A percentile compares a stretch with the other conserved stretches of the same genome.
phyloP scores from a whole-genome alignment of 1,140 invertebrate species.

The Drosophila cardini region DNA sequence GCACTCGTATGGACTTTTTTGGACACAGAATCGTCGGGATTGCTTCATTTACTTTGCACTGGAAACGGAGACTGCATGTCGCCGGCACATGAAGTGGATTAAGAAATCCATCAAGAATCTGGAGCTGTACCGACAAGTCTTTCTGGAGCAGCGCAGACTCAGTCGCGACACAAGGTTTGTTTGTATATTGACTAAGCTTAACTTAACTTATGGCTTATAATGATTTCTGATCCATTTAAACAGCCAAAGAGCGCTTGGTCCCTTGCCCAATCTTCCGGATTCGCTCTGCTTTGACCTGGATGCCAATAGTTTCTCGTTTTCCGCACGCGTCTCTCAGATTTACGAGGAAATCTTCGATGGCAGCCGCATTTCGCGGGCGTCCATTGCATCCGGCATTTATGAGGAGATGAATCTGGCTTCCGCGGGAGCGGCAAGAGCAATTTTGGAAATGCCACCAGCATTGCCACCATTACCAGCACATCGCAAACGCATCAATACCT shows the following conservation, averaged over 20 bases:
- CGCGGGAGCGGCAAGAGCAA: slow-evolving; percentile 6
- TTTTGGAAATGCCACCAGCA: slow-evolving; percentile 62
- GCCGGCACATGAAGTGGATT: slow-evolving; percentile 83
- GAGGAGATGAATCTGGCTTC: slow-evolving; percentile 80
- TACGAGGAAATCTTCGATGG: slow-evolving; percentile 83
- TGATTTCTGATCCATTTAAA: slow-evolving; percentile 1
- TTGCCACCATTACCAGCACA: slow-evolving; percentile 72
- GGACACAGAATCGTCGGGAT: slow-evolving; percentile 82
- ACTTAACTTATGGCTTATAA: neutral
- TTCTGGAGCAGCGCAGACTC: slow-evolving; percentile 70
- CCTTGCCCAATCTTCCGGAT: slow-evolving; percentile 74
- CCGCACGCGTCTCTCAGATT: slow-evolving; percentile 76
- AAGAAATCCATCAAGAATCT: slow-evolving; percentile 84
- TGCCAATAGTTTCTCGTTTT: slow-evolving; percentile 55
- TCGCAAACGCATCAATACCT: slow-evolving; percentile 77
- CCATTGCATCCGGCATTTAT: slow-evolving; percentile 82
- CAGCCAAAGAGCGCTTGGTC: slow-evolving; percentile 49
- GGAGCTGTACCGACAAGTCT: slow-evolving; percentile 76
- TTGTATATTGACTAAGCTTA: neutral
- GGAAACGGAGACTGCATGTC: slow-evolving; percentile 71
- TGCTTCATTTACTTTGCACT: slow-evolving; percentile 82
- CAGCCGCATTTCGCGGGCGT: slow-evolving; percentile 73
- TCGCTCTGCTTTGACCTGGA: slow-evolving; percentile 54
- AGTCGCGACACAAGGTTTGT: slow-evolving; percentile 63
- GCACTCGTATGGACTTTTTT: slow-evolving; percentile 78